Evolutionary conservation across 2,888 invertebrate species (phyloP).

Genomic region (Campopleginae sp.): DNA sequence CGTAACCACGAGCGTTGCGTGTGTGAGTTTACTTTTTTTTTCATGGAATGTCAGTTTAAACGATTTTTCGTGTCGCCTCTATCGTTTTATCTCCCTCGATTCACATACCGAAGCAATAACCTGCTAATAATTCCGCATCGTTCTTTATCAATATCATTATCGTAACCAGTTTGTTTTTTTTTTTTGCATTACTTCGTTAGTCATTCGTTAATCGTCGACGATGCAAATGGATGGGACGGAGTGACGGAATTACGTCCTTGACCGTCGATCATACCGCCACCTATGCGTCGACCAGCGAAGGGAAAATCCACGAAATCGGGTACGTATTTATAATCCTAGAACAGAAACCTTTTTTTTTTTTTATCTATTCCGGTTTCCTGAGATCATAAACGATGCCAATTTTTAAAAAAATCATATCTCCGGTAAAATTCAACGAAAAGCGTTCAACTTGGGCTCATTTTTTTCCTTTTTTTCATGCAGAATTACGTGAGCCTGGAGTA

Average conservation of each 20-base stretch:
- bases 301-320: slow-evolving; percentile 20
- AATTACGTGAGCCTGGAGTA: too few species aligned
- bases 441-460: too few species aligned
- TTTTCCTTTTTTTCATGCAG: too few species aligned
- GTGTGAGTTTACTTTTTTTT: slow-evolving; percentile 8
- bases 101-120: background rate
- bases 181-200: too few species aligned
- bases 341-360: too few species aligned
- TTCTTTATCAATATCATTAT: background rate
- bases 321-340: slow-evolving; percentile 4
- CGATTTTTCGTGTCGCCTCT: slow-evolving; percentile 9
- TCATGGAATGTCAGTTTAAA: slow-evolving; percentile 16
- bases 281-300: slow-evolving; percentile 17
- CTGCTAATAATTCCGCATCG: background rate
- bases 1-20: slow-evolving; percentile 21
- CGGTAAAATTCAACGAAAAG: too few species aligned
- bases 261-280: slow-evolving; percentile 21
- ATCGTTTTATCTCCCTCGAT: background rate
- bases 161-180: background rate
- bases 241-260: slow-evolving; percentile 12
- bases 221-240: slow-evolving; percentile 29
- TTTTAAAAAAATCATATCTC: too few species aligned
- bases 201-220: background rate
- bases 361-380: too few species aligned
- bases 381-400: too few species aligned